These are phyloP conservation scores for Nebria brevicollis DNA, from an alignment of 2,888 invertebrate species.

Conservation along the genomic window DNA sequence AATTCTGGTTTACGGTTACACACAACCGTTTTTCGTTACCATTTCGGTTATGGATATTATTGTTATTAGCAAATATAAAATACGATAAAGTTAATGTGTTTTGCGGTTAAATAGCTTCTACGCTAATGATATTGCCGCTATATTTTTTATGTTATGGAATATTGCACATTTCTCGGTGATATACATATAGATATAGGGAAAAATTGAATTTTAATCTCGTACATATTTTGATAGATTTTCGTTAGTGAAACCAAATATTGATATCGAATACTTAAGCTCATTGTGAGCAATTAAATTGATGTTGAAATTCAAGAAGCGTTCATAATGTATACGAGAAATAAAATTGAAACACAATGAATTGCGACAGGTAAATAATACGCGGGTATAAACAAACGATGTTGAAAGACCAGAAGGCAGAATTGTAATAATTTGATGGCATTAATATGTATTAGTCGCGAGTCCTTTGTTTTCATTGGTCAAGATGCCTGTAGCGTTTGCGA, in stretches of 20 bases:
- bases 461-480: neutral
- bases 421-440: neutral
- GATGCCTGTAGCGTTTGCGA: neutral
- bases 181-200: too few relatives aligned
- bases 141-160: neutral
- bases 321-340: too few relatives aligned
- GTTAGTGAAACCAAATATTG: too few relatives aligned
- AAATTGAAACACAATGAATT: neutral
- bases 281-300: too few relatives aligned
- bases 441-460: neutral
- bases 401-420: neutral
- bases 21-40: constrained; percentile 1
- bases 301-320: too few relatives aligned
- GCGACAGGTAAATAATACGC: neutral
- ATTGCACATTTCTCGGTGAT: too few relatives aligned
- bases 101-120: neutral
- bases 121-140: neutral
- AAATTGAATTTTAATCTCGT: too few relatives aligned
- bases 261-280: too few relatives aligned
- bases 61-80: neutral
- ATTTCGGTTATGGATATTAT: neutral
- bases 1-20: constrained; percentile 20
- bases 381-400: neutral
- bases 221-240: too few relatives aligned
- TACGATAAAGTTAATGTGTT: neutral